Evolutionary conservation across 2,797 vertebrate genomes (phyloP).

Genomic region (Amniataba percoides): DNA sequence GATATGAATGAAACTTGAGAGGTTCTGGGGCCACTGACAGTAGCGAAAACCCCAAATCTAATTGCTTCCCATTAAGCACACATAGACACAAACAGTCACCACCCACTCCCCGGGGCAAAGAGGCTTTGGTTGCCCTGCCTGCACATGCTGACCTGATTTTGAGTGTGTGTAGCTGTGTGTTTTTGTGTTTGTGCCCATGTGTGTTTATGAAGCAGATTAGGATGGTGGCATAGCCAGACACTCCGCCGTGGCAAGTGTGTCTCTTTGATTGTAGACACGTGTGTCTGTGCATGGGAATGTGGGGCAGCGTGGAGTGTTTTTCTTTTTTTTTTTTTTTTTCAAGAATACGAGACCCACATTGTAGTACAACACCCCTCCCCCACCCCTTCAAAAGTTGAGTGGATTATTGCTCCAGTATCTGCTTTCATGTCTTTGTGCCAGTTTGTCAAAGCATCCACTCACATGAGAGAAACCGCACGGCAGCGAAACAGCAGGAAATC

Average conservation of each 20-base stretch:
- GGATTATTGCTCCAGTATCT: slow-evolving; percentile 53
- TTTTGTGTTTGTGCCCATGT: slow-evolving; percentile 49
- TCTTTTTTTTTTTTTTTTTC: slow-evolving; percentile 16
- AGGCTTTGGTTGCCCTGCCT: slow-evolving; percentile 74
- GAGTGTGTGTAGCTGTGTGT: slow-evolving; percentile 48
- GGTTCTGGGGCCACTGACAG: slow-evolving; percentile 34
- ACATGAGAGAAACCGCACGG: neutral
- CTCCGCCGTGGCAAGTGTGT: slow-evolving; percentile 41
- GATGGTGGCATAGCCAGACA: slow-evolving; percentile 54
- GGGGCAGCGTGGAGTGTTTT: slow-evolving; percentile 46
- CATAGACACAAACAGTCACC: slow-evolving; percentile 46
- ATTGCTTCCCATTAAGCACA: slow-evolving; percentile 57
- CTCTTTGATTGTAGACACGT: slow-evolving; percentile 54
- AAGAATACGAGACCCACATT: slow-evolving; percentile 51
- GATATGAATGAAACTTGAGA: slow-evolving; percentile 65
- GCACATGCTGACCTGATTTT: slow-evolving; percentile 80
- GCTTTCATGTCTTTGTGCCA: slow-evolving; percentile 43
- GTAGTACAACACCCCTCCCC: slow-evolving; percentile 38
- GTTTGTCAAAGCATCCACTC: slow-evolving; percentile 32
- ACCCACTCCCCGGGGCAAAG: slow-evolving; percentile 60
- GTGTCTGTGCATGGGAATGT: slow-evolving; percentile 67
- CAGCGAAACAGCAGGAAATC: neutral
- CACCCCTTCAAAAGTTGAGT: slow-evolving; percentile 37
- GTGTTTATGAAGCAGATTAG: slow-evolving; percentile 76
- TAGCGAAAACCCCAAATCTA: slow-evolving; percentile 45